These are phyloP conservation scores for Pinctada fucata DNA, from an alignment of 2,888 invertebrate genomes.

Conservation along the genomic window DNA sequence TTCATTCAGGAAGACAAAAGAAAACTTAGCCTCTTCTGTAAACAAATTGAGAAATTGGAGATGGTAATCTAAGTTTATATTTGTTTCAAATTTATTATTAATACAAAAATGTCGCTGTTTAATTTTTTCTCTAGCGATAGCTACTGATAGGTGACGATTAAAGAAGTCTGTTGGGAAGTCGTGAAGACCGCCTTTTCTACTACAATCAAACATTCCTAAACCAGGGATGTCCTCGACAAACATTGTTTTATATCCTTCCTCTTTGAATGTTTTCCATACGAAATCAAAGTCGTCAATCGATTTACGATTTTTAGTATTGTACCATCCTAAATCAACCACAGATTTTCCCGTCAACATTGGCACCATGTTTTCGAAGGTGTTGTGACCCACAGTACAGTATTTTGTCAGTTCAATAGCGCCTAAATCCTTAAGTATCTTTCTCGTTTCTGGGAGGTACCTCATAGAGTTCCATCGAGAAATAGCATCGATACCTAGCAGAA, in stretches of 20 bases:
- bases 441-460: constrained; percentile 86
- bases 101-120: constrained; percentile 77
- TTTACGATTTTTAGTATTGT: constrained; percentile 73
- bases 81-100: constrained; percentile 77
- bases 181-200: constrained; percentile 86
- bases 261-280: constrained; percentile 88
- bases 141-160: constrained; percentile 85
- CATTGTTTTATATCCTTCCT: constrained; percentile 85
- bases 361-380: constrained; percentile 93
- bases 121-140: constrained; percentile 74
- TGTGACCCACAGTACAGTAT: constrained; percentile 95
- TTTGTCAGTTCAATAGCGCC: constrained; percentile 88
- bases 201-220: constrained; percentile 89
- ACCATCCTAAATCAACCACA: constrained; percentile 64
- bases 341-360: constrained; percentile 85
- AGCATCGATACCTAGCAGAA: constrained; percentile 90
- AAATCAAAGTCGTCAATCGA: constrained; percentile 86
- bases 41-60: constrained; percentile 21
- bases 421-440: constrained; percentile 81
- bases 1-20: constrained; percentile 18
- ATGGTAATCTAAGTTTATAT: constrained; percentile 23
- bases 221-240: constrained; percentile 89
- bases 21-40: constrained; percentile 19
- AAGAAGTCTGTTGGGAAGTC: constrained; percentile 90
- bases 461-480: constrained; percentile 90